Evolutionary conservation across 2,888 invertebrate genomes (phyloP), one percentile per base, ranked within the genome.

Genomic region (Fabriciana adippe): DNA sequence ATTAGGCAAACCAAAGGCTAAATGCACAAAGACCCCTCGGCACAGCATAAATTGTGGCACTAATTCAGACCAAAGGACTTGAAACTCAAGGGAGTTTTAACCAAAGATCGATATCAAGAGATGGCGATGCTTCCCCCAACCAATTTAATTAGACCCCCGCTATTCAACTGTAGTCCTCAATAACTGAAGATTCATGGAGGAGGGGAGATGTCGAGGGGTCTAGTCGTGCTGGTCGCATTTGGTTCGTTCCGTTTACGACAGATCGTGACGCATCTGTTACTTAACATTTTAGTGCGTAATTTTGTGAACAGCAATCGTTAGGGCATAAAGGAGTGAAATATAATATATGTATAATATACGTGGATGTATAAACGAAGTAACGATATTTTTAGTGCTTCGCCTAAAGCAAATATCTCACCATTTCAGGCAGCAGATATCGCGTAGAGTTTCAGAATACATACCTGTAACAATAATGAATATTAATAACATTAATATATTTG

Each of bases 91-190:
- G 89, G 91, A 90, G 85, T 80, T 76, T 74, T 79, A 76, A 81
- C 84, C 86, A 85, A 85, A 92, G 90, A 92, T 92, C 91, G 89
- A 91, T 91, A 91, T 89, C 88, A 85, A 87, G 84, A 85, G 86
- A 84, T 84, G 80, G 82, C 86, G 86, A 87, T 88, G 87, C 84
- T 80, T 80, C 86, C 87, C 86, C 88, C 82, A 81, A 76, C 88
- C 89, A 86, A 80, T 81, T 71, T 76, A 79, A 66, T 66, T 65
- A 78, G 90, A 84, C 76, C 89, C 81, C 82, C 82, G 80, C 76
- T 79, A 82, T 83, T 84, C 72, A 72, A 70, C 69, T 66, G 68
- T 70, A 70, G 71, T 74, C 72, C 69, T 71, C 72, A 71, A 75
- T 73, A 72, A 71, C 72, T 72, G 67, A 68, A 65, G 72, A 74